phyloP scores from a whole-genome alignment of 2,113 vertebrate genomes.

The Oryzias melastigma region DNA sequence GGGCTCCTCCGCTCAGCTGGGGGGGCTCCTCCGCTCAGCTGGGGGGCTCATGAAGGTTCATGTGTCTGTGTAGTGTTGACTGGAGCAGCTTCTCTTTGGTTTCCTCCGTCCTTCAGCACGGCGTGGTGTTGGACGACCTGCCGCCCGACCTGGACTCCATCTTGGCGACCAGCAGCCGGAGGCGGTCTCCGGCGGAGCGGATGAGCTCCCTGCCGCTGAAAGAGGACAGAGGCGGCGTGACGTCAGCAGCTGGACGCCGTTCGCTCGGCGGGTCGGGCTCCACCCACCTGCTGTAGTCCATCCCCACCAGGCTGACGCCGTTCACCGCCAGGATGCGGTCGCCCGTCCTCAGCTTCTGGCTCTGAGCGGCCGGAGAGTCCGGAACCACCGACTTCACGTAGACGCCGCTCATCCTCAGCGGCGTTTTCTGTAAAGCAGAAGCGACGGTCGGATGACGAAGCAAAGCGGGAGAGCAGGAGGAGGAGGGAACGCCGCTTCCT shows the following conservation, averaged over 20 bases:
- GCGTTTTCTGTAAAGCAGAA: slow-evolving; percentile 60
- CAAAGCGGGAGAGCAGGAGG: too few species aligned
- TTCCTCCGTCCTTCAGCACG: slow-evolving; percentile 57
- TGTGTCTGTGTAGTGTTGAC: neutral
- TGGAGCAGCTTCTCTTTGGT: too few species aligned
- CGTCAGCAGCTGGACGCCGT: slow-evolving; percentile 66
- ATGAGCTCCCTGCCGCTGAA: slow-evolving; percentile 77
- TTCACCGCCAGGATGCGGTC: slow-evolving; percentile 81
- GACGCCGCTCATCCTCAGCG: slow-evolving; percentile 74
- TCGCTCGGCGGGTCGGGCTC: slow-evolving; percentile 41
- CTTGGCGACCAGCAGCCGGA: slow-evolving; percentile 75
- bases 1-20: too few species aligned
- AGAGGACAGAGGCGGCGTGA: neutral
- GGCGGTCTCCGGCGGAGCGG: slow-evolving; percentile 66
- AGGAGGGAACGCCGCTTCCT: neutral
- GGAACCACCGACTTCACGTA: slow-evolving; percentile 80
- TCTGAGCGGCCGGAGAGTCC: slow-evolving; percentile 72
- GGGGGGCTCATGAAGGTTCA: slow-evolving; percentile 14
- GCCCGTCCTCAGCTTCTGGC: slow-evolving; percentile 67
- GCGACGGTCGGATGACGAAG: too few species aligned
- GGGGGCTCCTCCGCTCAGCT: too few species aligned
- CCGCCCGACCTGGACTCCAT: slow-evolving; percentile 40
- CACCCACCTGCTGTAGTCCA: slow-evolving; percentile 76
- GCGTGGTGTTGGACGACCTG: slow-evolving; percentile 40
- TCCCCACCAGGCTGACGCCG: slow-evolving; percentile 76